Conservation (phyloP, 2,888 invertebrate species). For the Sinelater perroti region DNA sequence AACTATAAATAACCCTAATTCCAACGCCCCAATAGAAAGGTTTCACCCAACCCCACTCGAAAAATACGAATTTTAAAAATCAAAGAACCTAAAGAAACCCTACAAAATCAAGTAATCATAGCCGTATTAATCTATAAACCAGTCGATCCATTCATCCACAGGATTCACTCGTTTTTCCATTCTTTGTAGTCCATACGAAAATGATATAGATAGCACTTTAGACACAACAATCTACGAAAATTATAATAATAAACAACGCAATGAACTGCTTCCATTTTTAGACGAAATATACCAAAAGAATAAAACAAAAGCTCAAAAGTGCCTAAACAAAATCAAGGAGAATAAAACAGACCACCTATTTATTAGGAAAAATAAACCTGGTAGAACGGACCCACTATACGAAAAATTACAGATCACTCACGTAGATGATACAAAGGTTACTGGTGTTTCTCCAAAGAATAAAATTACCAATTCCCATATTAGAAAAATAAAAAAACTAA, state of each 20-base stretch:
- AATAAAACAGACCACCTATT: too few relatives aligned
- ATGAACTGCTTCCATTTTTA: constrained; percentile 39
- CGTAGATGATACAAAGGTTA: too few relatives aligned
- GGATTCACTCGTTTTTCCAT: constrained; percentile 38
- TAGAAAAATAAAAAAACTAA: too few relatives aligned
- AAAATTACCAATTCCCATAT: too few relatives aligned
- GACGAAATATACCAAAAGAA: constrained; percentile 32
- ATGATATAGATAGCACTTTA: too few relatives aligned
- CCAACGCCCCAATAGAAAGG: constrained; percentile 29
- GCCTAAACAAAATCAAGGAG: too few relatives aligned
- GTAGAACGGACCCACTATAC: too few relatives aligned
- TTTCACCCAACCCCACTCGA: constrained; percentile 31
- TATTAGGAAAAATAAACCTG: too few relatives aligned
- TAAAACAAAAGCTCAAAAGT: too few relatives aligned
- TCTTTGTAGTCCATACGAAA: too few relatives aligned
- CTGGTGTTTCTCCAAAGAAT: too few relatives aligned
- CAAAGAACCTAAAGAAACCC: constrained; percentile 23
- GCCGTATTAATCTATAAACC: constrained; percentile 14
- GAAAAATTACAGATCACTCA: too few relatives aligned
- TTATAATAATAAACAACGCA: constrained; percentile 40
- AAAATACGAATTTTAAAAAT: constrained; percentile 28
- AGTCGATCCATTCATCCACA: constrained; percentile 31
- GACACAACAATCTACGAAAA: constrained; percentile 37
- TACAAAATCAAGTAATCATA: constrained; percentile 20
- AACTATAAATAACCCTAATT: constrained; percentile 26